A percentile compares a stretch with the other conserved stretches of the same genome.
phyloP scores from a whole-genome alignment of 1,140 invertebrate genomes.

The Venturia canescens region DNA sequence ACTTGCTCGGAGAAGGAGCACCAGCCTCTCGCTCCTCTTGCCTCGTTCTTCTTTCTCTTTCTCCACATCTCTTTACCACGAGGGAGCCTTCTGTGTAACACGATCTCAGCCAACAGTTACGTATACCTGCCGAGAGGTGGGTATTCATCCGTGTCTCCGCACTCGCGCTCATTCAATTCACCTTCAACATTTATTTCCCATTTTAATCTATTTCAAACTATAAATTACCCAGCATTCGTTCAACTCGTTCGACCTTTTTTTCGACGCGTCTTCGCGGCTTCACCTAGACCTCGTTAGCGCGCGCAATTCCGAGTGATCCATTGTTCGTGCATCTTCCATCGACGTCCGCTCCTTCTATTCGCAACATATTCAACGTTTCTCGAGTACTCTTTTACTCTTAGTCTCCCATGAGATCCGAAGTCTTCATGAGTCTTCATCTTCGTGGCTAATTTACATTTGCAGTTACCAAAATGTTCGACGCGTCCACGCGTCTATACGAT shows the following conservation, averaged over 20 bases:
- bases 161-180: background rate
- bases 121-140: background rate
- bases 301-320: background rate
- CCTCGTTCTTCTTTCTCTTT: background rate
- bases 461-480: no score
- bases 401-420: no score
- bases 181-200: background rate
- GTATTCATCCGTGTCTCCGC: background rate
- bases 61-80: slow-evolving; percentile 9
- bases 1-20: slow-evolving; percentile 7
- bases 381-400: no score
- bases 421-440: no score
- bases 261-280: background rate
- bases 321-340: no score
- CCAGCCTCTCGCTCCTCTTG: background rate
- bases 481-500: no score
- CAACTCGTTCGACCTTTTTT: background rate
- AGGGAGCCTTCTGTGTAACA: slow-evolving; percentile 22
- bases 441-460: no score
- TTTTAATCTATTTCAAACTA: background rate
- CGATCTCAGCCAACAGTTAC: slow-evolving; percentile 37
- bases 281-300: background rate
- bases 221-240: background rate
- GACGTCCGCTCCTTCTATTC: no score
- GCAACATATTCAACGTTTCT: no score